phyloP scores from a whole-genome alignment of 2,113 vertebrate species.

The Mixornis gularis region DNA sequence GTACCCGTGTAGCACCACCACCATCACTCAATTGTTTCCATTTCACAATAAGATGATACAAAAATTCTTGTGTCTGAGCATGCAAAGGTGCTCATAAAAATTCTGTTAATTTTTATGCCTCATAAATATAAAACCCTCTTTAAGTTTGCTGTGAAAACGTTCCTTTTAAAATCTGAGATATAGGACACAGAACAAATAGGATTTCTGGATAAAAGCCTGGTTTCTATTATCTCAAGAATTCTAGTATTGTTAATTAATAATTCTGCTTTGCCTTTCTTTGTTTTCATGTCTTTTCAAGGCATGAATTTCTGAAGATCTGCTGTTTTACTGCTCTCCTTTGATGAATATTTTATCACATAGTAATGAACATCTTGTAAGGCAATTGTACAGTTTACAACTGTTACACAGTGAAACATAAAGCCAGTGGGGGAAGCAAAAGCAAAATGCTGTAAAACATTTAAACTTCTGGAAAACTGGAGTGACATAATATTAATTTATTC shows the following conservation, averaged over 20 bases:
- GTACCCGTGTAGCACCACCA: neutral
- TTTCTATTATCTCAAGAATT: slow-evolving; percentile 31
- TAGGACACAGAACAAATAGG: neutral
- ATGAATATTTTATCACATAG: slow-evolving; percentile 66
- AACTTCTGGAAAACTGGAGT: neutral
- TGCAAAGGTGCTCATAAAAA: neutral
- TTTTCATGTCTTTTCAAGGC: slow-evolving; percentile 46
- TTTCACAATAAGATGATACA: neutral
- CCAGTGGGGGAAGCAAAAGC: neutral
- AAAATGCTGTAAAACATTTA: neutral
- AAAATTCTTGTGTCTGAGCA: neutral
- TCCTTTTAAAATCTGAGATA: slow-evolving; percentile 28
- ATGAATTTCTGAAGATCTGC: slow-evolving; percentile 28
- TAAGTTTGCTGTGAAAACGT: neutral
- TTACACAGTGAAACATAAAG: neutral
- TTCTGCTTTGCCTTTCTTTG: slow-evolving; percentile 20
- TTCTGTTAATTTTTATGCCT: slow-evolving; percentile 31
- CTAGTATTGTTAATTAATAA: slow-evolving; percentile 35
- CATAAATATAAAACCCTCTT: slow-evolving; percentile 24
- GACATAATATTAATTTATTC: neutral
- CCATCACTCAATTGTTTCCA: neutral
- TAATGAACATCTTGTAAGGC: slow-evolving; percentile 44
- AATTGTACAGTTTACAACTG: neutral
- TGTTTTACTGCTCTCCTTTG: slow-evolving; percentile 39
- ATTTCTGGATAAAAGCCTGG: neutral